A percentile compares a stretch with the other conserved stretches of the same genome.
Evolutionary conservation across 2,797 vertebrate species (phyloP).

Genomic region (Sebastiscus tertius): DNA sequence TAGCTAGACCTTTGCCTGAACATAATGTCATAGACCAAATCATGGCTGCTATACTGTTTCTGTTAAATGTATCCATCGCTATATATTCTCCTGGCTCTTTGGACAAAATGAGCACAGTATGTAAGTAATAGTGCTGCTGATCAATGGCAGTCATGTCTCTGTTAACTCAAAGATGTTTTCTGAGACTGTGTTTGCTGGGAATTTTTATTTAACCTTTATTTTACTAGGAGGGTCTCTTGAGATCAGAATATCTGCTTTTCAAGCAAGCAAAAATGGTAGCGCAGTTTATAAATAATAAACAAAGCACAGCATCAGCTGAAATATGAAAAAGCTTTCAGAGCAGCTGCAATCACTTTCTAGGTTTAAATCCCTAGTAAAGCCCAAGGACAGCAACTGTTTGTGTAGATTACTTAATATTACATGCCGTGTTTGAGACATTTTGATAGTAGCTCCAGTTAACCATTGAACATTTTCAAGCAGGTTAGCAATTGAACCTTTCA

Average conservation of each 20-base stretch:
- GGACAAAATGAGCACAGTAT: neutral
- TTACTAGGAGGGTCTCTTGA: neutral
- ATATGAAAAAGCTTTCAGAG: neutral
- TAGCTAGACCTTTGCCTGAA: constrained; percentile 1
- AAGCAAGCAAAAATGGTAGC: neutral
- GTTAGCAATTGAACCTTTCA: neutral
- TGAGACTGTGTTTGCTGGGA: neutral
- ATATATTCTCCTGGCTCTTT: neutral
- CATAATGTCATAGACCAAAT: constrained; percentile 2
- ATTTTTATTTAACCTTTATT: neutral
- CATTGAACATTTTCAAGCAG: neutral
- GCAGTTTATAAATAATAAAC: neutral
- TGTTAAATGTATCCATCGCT: neutral
- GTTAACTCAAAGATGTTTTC: neutral
- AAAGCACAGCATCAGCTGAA: neutral
- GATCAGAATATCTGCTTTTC: neutral
- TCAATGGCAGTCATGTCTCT: neutral
- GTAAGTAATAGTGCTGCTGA: neutral
- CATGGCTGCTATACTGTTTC: neutral
- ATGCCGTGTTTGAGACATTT: neutral
- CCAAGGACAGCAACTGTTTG: neutral
- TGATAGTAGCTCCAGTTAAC: neutral
- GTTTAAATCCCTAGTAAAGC: neutral
- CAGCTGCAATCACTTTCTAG: neutral
- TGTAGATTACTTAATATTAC: neutral